Evolutionary conservation across 2,113 vertebrate species (phyloP).

Genomic region (Peromyscus californicus): DNA sequence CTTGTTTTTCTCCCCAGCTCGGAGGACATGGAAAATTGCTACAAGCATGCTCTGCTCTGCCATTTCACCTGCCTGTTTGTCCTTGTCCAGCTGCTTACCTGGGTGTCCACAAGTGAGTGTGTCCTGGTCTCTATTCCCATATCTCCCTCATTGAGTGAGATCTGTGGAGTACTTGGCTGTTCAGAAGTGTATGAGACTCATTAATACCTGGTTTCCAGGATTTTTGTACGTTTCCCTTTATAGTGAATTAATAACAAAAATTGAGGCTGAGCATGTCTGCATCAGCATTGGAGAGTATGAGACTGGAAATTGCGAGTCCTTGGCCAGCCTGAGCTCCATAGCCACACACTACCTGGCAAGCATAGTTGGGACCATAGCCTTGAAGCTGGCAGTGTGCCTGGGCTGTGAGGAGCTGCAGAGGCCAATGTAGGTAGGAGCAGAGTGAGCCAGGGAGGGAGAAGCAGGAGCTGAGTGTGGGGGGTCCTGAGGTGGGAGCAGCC

Average conservation of each 20-base stretch:
- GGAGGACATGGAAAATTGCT: background rate
- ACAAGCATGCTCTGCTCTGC: rapidly evolving
- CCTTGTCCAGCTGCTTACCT: background rate
- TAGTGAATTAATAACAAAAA: background rate
- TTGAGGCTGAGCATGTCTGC: background rate
- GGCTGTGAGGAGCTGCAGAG: background rate
- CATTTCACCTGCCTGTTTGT: background rate
- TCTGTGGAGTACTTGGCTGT: background rate
- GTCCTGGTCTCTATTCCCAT: no score
- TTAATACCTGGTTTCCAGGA: background rate
- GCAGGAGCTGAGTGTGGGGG: background rate
- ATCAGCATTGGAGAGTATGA: no score
- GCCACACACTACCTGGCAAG: background rate
- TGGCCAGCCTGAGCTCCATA: no score
- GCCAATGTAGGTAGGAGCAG: background rate
- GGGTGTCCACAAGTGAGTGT: background rate
- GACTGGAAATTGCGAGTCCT: background rate
- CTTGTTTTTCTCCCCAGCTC: background rate
- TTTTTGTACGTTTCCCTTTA: background rate
- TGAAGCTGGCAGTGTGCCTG: background rate
- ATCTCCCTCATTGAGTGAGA: background rate
- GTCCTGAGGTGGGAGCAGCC: background rate
- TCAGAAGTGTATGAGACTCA: background rate
- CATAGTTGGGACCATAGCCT: no score
- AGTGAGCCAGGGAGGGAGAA: background rate